Base-by-base conservation (phyloP, 2,888 invertebrate species). In the Venustoraphidia nigricollis region DNA sequence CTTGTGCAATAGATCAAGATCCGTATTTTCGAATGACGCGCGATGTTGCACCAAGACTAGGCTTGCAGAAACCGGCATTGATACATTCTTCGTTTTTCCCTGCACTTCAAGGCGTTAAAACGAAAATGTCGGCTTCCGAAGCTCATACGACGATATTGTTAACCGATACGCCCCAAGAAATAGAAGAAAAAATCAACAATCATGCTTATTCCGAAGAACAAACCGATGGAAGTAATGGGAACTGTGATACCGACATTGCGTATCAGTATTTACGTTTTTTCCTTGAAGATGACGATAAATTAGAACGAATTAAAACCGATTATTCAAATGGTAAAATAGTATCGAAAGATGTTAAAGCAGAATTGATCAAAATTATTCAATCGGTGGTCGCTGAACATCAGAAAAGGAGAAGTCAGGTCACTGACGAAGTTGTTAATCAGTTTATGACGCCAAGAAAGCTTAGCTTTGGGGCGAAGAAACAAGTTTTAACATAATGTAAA, bases 1-100 rank as follows among this genome's bases (percentile, higher is more conserved):
- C 98, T 0, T 98, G 97, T 69, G 98, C 96, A 8, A 98, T 98
- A 55, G 98, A 98, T 72, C 98, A 98, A 76, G 98, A 99, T 71
- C 98, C 98, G 0, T 99, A 97, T 68, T 98, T 99, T 69, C 78
- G 98, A 36, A 95, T 98, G 96, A 87, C 94, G 0, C 77, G 98
- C 47, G 98, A 99, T 69, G 95, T 95, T n/a, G 93, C 96, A 0
- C 93, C 96, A 0, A 77, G 85, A 10, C 70, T 98, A n/a, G 86
- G 57, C 75, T 80, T 66, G 80, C 81, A 13, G 92, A 96, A 66
- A 93, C 98, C 47, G 79, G 95, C 5, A 67, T 92, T 40, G 63
- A 91, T 34, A 72, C 80, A 50, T 95, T 97, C 76, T 68, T 82
- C 60, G 35, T 67, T 67, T 49, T 65, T 67, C 77, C 84, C 56